These are phyloP conservation scores for Dryocosmus kuriphilus DNA, from an alignment of 2,888 invertebrate species.

Conservation along the genomic window DNA sequence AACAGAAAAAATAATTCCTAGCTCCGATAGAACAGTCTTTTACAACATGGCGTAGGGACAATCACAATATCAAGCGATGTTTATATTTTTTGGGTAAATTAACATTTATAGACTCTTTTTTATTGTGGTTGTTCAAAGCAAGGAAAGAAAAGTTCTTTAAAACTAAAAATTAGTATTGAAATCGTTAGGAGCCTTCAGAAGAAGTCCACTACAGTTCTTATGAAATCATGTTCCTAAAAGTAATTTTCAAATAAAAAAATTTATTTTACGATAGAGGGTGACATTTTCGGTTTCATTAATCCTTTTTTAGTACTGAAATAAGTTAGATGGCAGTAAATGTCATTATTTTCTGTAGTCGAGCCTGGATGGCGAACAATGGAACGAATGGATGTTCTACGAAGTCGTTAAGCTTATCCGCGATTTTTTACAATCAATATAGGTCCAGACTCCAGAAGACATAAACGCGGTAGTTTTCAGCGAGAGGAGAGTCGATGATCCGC, in stretches of 20 bases:
- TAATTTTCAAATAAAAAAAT: slow-evolving; percentile 5
- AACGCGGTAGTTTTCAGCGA: slow-evolving; percentile 61
- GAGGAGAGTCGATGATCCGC: slow-evolving; percentile 69
- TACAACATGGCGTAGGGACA: too few species aligned
- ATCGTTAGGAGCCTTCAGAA: not conserved
- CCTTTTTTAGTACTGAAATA: slow-evolving; percentile 12
- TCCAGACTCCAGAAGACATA: slow-evolving; percentile 49
- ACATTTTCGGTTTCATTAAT: slow-evolving; percentile 6
- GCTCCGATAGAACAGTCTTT: too few species aligned
- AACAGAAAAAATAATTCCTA: too few species aligned
- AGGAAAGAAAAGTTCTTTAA: too few species aligned
- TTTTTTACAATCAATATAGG: slow-evolving; percentile 40
- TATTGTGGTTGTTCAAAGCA: too few species aligned
- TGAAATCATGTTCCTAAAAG: not conserved
- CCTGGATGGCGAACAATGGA: not conserved
- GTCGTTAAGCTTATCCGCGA: slow-evolving; percentile 33
- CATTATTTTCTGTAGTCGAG: slow-evolving; percentile 22
- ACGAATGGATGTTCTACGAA: slow-evolving; percentile 33
- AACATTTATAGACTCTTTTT: too few species aligned
- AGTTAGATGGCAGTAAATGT: not conserved
- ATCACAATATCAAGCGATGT: too few species aligned
- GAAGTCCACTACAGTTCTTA: not conserved
- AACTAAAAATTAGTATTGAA: too few species aligned
- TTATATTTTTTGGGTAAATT: too few species aligned
- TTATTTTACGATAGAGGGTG: not conserved